Conservation (phyloP, 2,797 vertebrate genomes). For the Rhinogobio ventralis region DNA sequence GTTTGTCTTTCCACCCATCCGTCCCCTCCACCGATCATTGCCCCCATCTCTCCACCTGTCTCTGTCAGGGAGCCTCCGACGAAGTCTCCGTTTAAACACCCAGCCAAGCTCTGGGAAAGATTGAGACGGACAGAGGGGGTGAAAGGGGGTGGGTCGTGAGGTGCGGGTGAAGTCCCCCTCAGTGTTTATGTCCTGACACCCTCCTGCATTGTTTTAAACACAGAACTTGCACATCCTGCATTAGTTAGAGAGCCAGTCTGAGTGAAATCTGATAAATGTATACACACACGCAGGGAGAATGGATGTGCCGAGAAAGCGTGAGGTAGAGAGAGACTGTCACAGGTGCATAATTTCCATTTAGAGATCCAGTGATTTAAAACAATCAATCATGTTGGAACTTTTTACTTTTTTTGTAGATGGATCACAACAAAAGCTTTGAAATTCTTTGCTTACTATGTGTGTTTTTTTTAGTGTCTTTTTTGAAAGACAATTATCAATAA, state of each 20-base stretch:
- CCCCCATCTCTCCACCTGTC: constrained; percentile 42
- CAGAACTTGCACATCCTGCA: constrained; percentile 77
- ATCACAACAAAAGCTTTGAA: constrained; percentile 64
- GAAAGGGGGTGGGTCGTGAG: neutral
- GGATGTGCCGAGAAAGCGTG: constrained; percentile 62
- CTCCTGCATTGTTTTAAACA: constrained; percentile 74
- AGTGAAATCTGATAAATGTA: constrained; percentile 56
- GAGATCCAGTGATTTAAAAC: constrained; percentile 69
- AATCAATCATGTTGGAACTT: constrained; percentile 71
- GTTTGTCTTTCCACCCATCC: constrained; percentile 55
- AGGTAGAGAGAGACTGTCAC: constrained; percentile 54
- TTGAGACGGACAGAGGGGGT: constrained; percentile 20
- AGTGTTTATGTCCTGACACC: constrained; percentile 66
- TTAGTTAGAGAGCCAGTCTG: constrained; percentile 63
- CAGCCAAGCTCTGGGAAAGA: constrained; percentile 55
- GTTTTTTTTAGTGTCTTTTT: constrained; percentile 72
- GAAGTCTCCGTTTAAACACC: constrained; percentile 61
- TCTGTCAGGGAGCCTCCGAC: constrained; percentile 42
- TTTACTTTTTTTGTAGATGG: constrained; percentile 71
- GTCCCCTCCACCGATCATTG: constrained; percentile 44
- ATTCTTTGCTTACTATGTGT: constrained; percentile 63
- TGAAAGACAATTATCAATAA: constrained; percentile 76
- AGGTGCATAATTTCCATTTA: constrained; percentile 61
- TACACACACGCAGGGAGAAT: constrained; percentile 55
- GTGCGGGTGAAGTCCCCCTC: constrained; percentile 50